Conservation (phyloP, 2,888 invertebrate species). For the Sialis lutaria region DNA sequence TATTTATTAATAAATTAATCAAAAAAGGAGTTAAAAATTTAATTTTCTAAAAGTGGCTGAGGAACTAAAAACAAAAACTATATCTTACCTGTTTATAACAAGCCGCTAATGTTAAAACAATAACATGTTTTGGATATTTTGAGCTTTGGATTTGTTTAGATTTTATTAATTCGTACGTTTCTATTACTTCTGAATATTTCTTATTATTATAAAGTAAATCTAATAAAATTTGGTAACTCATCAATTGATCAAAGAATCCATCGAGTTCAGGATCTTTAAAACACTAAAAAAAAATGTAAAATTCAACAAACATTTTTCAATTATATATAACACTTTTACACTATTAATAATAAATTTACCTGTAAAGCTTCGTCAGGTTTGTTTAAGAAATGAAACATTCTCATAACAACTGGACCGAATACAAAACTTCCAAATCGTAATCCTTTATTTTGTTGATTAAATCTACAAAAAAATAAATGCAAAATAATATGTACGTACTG, state of each 20-base stretch:
- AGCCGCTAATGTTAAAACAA: conserved; percentile 48
- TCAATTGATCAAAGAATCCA: conserved; percentile 56
- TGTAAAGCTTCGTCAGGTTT: conserved; percentile 46
- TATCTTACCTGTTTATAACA: conserved; percentile 54
- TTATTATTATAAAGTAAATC: conserved; percentile 51
- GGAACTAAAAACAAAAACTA: not conserved
- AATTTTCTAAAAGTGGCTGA: no score
- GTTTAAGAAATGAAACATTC: conserved; percentile 53
- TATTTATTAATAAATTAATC: no score
- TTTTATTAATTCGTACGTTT: conserved; percentile 42
- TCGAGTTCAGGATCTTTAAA: conserved; percentile 41
- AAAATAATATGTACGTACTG: not conserved
- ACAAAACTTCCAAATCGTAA: conserved; percentile 60
- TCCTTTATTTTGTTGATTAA: conserved; percentile 49
- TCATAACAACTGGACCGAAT: conserved; percentile 72
- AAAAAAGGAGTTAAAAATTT: no score
- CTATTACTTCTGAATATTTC: conserved; percentile 46
- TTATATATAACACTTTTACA: not conserved
- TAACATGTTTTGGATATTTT: conserved; percentile 47
- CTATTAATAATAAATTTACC: conserved; percentile 21
- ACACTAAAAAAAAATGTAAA: conserved; percentile 27
- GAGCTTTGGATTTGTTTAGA: conserved; percentile 40
- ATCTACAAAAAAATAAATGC: conserved; percentile 31
- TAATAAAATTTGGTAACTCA: conserved; percentile 46
- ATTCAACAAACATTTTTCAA: not conserved